Conservation (phyloP, 2,113 vertebrate genomes). For the Leptodactylus fuscus region DNA sequence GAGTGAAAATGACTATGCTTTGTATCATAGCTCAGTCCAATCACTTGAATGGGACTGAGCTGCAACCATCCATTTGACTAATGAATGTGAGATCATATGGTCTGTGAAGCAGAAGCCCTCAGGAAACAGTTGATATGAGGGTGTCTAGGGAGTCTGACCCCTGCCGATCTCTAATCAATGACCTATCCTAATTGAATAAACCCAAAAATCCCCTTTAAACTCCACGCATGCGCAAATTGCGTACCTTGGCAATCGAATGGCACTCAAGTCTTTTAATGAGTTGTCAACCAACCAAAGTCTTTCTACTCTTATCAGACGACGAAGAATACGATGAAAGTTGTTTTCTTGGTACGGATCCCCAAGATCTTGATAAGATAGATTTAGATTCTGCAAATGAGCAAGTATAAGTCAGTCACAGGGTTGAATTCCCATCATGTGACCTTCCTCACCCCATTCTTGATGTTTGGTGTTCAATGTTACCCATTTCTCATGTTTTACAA, state of each 20-base stretch:
- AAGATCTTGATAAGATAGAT: constrained; percentile 93
- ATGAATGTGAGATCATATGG: too few relatives aligned
- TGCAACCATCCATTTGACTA: too few relatives aligned
- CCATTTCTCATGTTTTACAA: constrained; percentile 13
- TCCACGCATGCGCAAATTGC: background rate
- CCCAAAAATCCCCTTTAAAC: too few relatives aligned
- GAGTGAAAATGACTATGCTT: too few relatives aligned
- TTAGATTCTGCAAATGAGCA: constrained; percentile 80
- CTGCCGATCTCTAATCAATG: too few relatives aligned
- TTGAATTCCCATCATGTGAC: background rate
- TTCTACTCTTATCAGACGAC: constrained; percentile 87
- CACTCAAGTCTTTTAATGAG: constrained; percentile 86
- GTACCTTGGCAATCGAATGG: constrained; percentile 91
- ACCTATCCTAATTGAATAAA: too few relatives aligned
- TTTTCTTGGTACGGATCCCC: constrained; percentile 87
- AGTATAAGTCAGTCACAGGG: background rate
- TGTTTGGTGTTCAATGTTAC: background rate
- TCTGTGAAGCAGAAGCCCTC: too few relatives aligned
- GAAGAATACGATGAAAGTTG: constrained; percentile 88
- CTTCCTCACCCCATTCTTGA: constrained; percentile 5
- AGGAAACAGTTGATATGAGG: too few relatives aligned
- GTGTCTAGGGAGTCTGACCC: too few relatives aligned
- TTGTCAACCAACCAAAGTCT: constrained; percentile 91
- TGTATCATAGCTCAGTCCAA: too few relatives aligned
- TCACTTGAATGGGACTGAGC: too few relatives aligned